Percentiles rank a stretch among this genome's conserved stretches.
Conservation (phyloP, 2,113 vertebrate genomes). For the Capricornis sumatraensis region DNA sequence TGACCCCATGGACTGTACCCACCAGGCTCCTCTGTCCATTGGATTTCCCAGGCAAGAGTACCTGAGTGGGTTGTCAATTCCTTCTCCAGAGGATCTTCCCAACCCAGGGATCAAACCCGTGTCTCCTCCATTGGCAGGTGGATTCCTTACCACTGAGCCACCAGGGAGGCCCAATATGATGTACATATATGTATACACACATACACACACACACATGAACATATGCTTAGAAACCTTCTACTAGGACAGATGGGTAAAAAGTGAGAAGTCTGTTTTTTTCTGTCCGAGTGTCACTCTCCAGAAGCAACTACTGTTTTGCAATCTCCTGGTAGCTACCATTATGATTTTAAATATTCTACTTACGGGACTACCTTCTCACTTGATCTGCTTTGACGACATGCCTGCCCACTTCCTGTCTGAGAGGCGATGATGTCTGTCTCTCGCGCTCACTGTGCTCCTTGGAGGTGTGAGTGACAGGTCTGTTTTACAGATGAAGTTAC, state of each 20-base stretch:
- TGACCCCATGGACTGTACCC: neutral
- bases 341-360: too few species aligned
- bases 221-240: accelerated
- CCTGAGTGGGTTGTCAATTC: neutral
- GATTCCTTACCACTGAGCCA: neutral
- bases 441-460: neutral
- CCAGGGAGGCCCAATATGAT: neutral
- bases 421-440: accelerated
- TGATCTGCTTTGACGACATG: neutral
- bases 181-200: accelerated
- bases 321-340: neutral
- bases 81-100: neutral
- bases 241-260: accelerated
- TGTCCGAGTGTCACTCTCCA: neutral
- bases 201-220: neutral
- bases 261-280: neutral
- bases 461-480: neutral
- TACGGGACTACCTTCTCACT: too few species aligned
- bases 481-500: neutral
- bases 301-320: neutral
- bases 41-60: neutral
- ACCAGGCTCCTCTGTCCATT: neutral
- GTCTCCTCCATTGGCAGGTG: neutral
- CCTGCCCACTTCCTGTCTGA: neutral
- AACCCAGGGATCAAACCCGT: neutral